Percentiles rank a stretch among this genome's conserved stretches.
phyloP scores from a whole-genome alignment of 2,888 invertebrate genomes.

The Eudemis profundana region DNA sequence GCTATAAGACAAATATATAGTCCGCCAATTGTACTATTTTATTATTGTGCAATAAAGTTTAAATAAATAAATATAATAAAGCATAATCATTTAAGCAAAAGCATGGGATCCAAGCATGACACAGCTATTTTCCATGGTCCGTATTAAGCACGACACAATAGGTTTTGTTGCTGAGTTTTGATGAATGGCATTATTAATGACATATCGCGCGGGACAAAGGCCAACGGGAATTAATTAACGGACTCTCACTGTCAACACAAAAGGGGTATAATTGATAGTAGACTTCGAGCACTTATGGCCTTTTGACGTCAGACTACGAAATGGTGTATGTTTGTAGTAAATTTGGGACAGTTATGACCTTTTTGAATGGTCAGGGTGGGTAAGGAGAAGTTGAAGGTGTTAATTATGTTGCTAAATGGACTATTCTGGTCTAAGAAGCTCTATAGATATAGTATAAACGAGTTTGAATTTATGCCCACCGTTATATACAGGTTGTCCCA shows the following conservation, averaged over 20 bases:
- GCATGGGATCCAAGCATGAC: not conserved
- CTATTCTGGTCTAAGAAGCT: too few species aligned
- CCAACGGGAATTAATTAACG: slow-evolving; percentile 40
- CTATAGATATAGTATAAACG: too few species aligned
- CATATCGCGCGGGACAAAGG: slow-evolving; percentile 34
- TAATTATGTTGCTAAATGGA: slow-evolving; percentile 38
- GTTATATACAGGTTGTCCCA: too few species aligned
- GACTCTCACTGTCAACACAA: slow-evolving; percentile 3
- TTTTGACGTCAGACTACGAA: not conserved
- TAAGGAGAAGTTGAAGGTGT: slow-evolving; percentile 29
- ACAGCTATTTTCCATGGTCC: not conserved
- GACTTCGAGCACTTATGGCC: not conserved
- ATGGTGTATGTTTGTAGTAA: not conserved
- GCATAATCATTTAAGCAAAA: too few species aligned
- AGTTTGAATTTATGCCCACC: too few species aligned
- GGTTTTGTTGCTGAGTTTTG: slow-evolving; percentile 42
- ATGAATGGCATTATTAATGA: slow-evolving; percentile 42
- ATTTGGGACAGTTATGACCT: not conserved
- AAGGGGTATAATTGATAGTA: not conserved
- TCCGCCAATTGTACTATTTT: too few species aligned
- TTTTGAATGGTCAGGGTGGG: not conserved
- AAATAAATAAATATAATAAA: too few species aligned
- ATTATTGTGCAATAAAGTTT: too few species aligned
- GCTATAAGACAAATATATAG: too few species aligned
- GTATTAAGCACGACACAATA: slow-evolving; percentile 35